Evolutionary conservation across 2,113 vertebrate genomes (phyloP).

Genomic region (Suricata suricatta): DNA sequence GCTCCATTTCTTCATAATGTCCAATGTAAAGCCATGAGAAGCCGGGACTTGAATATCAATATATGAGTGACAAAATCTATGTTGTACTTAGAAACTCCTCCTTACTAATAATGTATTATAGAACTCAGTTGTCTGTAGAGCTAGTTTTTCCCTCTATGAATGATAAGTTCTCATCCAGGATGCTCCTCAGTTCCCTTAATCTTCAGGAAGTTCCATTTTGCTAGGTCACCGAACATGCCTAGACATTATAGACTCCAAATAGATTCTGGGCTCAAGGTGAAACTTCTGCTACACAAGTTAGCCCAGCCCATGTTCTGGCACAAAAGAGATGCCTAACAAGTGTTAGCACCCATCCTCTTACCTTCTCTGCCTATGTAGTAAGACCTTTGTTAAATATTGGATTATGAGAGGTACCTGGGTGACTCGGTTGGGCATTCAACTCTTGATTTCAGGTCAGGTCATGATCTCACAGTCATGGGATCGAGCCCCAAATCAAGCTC

Average conservation of each 20-base stretch:
- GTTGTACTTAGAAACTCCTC: not conserved
- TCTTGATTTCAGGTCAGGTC: too few species aligned
- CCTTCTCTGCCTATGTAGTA: not conserved
- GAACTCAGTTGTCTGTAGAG: not conserved
- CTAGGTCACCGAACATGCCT: not conserved
- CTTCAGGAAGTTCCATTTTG: not conserved
- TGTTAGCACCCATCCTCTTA: not conserved
- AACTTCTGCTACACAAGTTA: not conserved
- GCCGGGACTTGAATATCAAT: not conserved
- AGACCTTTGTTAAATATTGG: not conserved
- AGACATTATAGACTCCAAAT: not conserved
- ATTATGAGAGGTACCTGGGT: not conserved
- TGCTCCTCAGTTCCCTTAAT: not conserved
- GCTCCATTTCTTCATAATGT: not conserved
- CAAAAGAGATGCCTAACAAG: not conserved
- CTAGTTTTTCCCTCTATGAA: not conserved
- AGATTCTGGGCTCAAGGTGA: not conserved
- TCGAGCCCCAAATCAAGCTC: too few species aligned
- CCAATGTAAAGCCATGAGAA: not conserved
- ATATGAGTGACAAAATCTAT: not conserved
- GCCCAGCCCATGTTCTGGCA: not conserved
- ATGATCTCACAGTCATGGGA: too few species aligned
- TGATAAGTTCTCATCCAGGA: not conserved
- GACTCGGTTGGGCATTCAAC: too few species aligned
- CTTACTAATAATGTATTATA: not conserved